These are phyloP conservation scores for Auanema sp. DNA, from an alignment of 2,888 invertebrate species.

Conservation along the genomic window DNA sequence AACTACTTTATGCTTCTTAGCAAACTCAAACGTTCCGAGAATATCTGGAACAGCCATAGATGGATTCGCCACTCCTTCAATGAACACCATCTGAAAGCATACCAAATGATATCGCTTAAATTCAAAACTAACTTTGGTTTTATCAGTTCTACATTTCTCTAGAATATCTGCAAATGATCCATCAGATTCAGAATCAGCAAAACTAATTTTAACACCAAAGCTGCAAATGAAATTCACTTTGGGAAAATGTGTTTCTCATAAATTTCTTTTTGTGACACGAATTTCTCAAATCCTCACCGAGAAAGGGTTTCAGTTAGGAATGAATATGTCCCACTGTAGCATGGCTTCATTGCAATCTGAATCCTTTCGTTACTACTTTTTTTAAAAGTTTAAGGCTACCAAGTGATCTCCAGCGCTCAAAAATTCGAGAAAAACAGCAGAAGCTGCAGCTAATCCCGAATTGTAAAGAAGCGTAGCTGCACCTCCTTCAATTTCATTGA, in stretches of 20 bases:
- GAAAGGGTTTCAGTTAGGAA: slow-evolving; percentile 57
- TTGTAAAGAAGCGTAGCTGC: slow-evolving; percentile 37
- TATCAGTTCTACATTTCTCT: slow-evolving; percentile 56
- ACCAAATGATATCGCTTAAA: neutral
- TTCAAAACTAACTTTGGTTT: slow-evolving; percentile 62
- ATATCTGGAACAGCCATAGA: slow-evolving; percentile 64
- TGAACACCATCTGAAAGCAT: slow-evolving; percentile 48
- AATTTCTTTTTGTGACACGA: too few species aligned
- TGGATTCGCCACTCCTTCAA: slow-evolving; percentile 66
- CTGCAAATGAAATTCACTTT: slow-evolving; percentile 2
- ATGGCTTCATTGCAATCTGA: slow-evolving; percentile 61
- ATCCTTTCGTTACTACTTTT: slow-evolving; percentile 9
- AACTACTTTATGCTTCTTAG: slow-evolving; percentile 27
- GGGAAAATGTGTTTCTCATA: neutral
- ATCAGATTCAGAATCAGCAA: slow-evolving; percentile 34
- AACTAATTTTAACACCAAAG: slow-evolving; percentile 60
- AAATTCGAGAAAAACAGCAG: slow-evolving; percentile 63
- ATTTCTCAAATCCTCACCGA: slow-evolving; percentile 55
- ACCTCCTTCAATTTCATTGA: slow-evolving; percentile 48
- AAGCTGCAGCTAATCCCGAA: slow-evolving; percentile 58
- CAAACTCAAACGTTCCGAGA: slow-evolving; percentile 52
- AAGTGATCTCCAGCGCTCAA: slow-evolving; percentile 65
- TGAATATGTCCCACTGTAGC: slow-evolving; percentile 62
- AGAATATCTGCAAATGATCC: slow-evolving; percentile 52
- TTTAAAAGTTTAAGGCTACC: slow-evolving; percentile 16